These are phyloP conservation scores for Fragum sueziense DNA, from an alignment of 2,888 invertebrate species.

Conservation along the genomic window DNA sequence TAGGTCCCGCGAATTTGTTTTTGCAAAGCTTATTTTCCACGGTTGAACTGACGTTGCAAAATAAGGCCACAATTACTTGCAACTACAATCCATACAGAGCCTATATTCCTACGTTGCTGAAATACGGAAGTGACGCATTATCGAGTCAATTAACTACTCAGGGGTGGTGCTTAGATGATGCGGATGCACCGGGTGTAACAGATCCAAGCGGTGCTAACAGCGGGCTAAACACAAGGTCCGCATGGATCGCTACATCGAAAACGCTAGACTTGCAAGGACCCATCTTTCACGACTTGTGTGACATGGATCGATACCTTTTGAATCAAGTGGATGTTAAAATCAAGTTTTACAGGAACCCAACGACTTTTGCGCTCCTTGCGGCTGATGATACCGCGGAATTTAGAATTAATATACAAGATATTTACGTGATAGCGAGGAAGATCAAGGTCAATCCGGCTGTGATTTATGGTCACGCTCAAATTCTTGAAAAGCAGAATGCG, in stretches of 20 bases:
- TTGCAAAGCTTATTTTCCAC: constrained; percentile 55
- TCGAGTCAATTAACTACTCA: constrained; percentile 41
- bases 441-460: constrained; percentile 17
- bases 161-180: constrained; percentile 42
- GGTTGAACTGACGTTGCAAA: constrained; percentile 57
- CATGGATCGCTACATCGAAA: constrained; percentile 29
- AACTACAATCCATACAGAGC: constrained; percentile 58
- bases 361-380: constrained; percentile 38
- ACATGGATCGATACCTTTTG: constrained; percentile 38
- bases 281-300: constrained; percentile 49
- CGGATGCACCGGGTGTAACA: constrained; percentile 29
- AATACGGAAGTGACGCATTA: constrained; percentile 45
- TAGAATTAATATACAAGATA: constrained; percentile 29
- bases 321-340: constrained; percentile 22
- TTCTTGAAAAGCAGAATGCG: constrained; percentile 28
- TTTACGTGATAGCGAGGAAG: constrained; percentile 21
- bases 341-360: constrained; percentile 32
- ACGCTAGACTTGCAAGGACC: constrained; percentile 45
- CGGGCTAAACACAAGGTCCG: constrained; percentile 31
- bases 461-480: constrained; percentile 32
- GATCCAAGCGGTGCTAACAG: constrained; percentile 37
- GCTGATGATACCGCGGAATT: constrained; percentile 9
- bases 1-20: constrained; percentile 58
- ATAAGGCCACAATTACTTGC: constrained; percentile 27
- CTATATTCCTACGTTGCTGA: constrained; percentile 51